A percentile compares a stretch with the other conserved stretches of the same genome.
phyloP scores from a whole-genome alignment of 2,888 invertebrate species.

The Hemistola chrysoprasaria region DNA sequence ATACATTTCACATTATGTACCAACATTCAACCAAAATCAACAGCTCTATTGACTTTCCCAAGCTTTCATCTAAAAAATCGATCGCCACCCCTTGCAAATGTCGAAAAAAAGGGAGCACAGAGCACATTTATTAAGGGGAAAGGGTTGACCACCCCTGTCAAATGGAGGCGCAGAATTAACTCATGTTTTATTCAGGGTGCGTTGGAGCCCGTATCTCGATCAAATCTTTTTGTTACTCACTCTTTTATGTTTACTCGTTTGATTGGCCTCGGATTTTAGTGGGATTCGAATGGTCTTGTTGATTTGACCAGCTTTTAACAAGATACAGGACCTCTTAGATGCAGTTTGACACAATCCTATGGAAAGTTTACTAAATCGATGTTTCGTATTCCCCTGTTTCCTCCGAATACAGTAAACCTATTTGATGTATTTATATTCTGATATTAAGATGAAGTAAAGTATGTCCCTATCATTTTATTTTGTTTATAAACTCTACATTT shows the following conservation, averaged over 20 bases:
- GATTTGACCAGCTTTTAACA: too few species aligned
- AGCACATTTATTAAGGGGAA: constrained; percentile 66
- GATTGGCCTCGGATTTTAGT: constrained; percentile 10
- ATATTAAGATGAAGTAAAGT: too few species aligned
- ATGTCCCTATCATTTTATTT: too few species aligned
- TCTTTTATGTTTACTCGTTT: constrained; percentile 29
- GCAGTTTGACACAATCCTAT: too few species aligned
- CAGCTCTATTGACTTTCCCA: constrained; percentile 19
- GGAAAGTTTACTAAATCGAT: too few species aligned
- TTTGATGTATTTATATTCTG: too few species aligned
- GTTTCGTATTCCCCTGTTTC: too few species aligned
- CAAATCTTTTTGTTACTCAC: constrained; percentile 58
- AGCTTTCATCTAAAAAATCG: constrained; percentile 42
- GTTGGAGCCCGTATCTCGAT: constrained; percentile 54
- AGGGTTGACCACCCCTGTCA: constrained; percentile 60
- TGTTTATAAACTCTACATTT: too few species aligned
- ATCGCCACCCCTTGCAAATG: constrained; percentile 51
- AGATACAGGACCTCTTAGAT: too few species aligned
- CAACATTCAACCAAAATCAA: constrained; percentile 5
- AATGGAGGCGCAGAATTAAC: constrained; percentile 21
- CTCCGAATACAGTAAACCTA: too few species aligned
- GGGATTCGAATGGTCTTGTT: constrained; percentile 1
- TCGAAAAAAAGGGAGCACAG: constrained; percentile 64
- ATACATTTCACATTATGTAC: neutral
- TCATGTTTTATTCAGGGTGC: constrained; percentile 76